Evolutionary conservation across 1,140 invertebrate species (phyloP).

Genomic region (Choristoneura fumiferana): DNA sequence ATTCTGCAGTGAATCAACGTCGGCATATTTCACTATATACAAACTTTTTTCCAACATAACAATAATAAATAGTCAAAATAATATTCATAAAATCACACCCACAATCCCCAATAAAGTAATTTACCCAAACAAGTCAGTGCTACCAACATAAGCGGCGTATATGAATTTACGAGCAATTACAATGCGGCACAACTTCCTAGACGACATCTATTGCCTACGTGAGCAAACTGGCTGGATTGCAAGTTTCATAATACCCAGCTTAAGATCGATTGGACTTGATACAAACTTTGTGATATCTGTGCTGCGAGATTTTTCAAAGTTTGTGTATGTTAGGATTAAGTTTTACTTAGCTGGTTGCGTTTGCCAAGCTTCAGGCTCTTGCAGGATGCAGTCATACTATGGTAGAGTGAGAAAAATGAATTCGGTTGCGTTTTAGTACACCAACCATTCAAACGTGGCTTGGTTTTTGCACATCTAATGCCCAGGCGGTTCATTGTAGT

Average conservation of each 20-base stretch:
- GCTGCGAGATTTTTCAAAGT: background rate
- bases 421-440: background rate
- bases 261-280: background rate
- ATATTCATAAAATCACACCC: background rate
- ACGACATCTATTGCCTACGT: slow-evolving; percentile 17
- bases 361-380: too few species aligned
- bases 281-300: background rate
- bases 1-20: too few species aligned
- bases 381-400: background rate
- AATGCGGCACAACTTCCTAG: slow-evolving; percentile 1
- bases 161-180: slow-evolving; percentile 16
- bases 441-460: background rate
- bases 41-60: too few species aligned
- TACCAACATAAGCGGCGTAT: background rate
- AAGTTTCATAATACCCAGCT: background rate
- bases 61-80: too few species aligned
- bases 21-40: too few species aligned
- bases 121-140: background rate
- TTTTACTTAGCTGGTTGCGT: background rate
- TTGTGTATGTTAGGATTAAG: background rate
- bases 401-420: background rate
- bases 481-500: too few species aligned
- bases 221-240: background rate
- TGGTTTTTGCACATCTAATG: too few species aligned
- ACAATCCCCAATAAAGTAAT: background rate